phyloP scores from a whole-genome alignment of 2,888 invertebrate species.

The Phaedon cochleariae region DNA sequence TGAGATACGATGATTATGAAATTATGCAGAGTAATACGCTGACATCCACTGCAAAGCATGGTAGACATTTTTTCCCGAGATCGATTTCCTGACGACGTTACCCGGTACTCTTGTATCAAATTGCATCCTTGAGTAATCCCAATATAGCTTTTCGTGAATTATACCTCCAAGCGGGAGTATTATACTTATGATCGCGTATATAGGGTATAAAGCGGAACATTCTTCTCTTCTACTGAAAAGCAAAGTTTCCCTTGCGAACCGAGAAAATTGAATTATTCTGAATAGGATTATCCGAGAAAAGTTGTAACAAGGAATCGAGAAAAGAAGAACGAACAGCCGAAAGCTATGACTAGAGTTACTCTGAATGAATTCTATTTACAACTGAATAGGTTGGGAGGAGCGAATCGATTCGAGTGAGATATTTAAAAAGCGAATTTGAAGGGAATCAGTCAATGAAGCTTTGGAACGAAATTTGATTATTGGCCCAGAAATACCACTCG shows the following conservation, averaged over 20 bases:
- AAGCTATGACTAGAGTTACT: constrained; percentile 20
- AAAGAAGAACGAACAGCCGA: constrained; percentile 19
- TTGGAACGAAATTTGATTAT: not conserved
- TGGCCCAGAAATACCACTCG: not conserved
- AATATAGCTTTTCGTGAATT: not conserved
- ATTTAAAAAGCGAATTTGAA: not conserved
- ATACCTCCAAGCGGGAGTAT: constrained; percentile 5
- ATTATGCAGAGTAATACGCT: too few species aligned
- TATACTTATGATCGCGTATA: constrained; percentile 17
- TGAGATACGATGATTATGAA: too few species aligned
- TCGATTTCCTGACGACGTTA: not conserved
- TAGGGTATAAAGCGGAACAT: constrained; percentile 8
- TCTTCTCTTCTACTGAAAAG: constrained; percentile 3
- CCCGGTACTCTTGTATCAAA: too few species aligned
- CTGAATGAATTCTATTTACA: constrained; percentile 25
- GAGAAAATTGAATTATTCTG: constrained; percentile 24
- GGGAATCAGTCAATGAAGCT: not conserved
- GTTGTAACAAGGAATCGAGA: constrained; percentile 20
- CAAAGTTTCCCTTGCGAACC: constrained; percentile 17
- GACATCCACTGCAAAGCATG: too few species aligned
- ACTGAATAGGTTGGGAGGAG: not conserved
- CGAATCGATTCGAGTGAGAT: not conserved
- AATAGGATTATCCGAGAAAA: constrained; percentile 23
- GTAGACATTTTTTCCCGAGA: too few species aligned
- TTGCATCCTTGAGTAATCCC: not conserved